Conservation (phyloP, 2,888 invertebrate genomes). For the Ethmia dodecea region DNA sequence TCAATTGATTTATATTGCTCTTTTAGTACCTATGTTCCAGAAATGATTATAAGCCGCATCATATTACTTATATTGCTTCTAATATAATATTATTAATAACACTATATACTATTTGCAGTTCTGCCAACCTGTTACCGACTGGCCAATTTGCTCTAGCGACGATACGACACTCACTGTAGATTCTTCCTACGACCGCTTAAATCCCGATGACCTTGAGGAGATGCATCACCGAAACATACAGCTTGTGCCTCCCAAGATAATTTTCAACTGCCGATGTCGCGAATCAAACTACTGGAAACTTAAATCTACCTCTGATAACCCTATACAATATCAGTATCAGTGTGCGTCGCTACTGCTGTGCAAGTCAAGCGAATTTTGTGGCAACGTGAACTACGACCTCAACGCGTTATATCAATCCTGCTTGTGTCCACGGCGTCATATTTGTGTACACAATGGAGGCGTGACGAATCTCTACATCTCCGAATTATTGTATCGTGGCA, state of each 20-base stretch:
- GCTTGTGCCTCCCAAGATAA: conserved; percentile 57
- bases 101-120: conserved; percentile 75
- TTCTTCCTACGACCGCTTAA: conserved; percentile 41
- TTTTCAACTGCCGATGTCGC: conserved; percentile 69
- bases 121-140: conserved; percentile 56
- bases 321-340: conserved; percentile 47
- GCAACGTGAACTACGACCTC: conserved; percentile 76
- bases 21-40: no score
- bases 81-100: no score
- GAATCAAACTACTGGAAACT: conserved; percentile 72
- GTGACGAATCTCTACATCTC: conserved; percentile 56
- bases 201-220: conserved; percentile 57
- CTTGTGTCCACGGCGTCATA: conserved; percentile 77
- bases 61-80: no score
- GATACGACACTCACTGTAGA: conserved; percentile 54
- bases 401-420: conserved; percentile 80
- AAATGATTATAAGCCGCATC: no score
- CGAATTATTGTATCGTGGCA: conserved; percentile 76
- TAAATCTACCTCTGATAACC: conserved; percentile 29
- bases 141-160: conserved; percentile 48
- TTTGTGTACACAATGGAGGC: conserved; percentile 75
- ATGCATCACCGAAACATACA: conserved; percentile 56
- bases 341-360: conserved; percentile 74
- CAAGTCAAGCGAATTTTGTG: conserved; percentile 77
- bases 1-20: no score